Evolutionary conservation across 2,113 vertebrate species (phyloP), one percentile per base, ranked within the genome.

Genomic region (Noturus placidus): DNA sequence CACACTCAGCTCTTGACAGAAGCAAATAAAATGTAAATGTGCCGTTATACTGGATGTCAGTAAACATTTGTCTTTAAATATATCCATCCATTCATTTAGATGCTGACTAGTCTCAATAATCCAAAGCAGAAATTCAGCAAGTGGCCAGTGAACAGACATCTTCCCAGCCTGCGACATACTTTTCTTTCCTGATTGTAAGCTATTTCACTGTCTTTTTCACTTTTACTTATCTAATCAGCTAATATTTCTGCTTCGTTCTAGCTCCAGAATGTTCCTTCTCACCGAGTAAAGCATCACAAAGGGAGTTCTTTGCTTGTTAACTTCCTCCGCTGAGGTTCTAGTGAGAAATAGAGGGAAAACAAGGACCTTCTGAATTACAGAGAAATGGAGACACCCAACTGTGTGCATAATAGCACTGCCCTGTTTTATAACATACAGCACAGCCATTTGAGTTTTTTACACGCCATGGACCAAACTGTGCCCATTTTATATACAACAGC

Each of bases 281-380:
- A 25, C 13, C 25, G 46, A 78, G 57, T 59, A 7, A 0, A 22
- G 35, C 57, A 20, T 83, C 89, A 84, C 67, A 19, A 69, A 65
- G 81, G 79, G 76, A 67, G 54, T 20, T 52, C 67, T 72, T 69
- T 59, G 79, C 74, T 90, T 84, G 84, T 88, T 90, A 74, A 82
- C 56, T n/a, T 83, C 52, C 78, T 90, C 84, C 33, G 33, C n/a
- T 59, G 77, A 59, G 54, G 56, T 65, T 27, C 0, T 9, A 19
- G 84, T 84, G 87, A 88, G 61, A 90, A 86, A 86, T 88, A 50
- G 54, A 57, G 38, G 13, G n/a, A 52, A 69, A 8, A 22, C 52
- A 72, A 46, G 61, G 38, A n/a, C 42, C 42, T 50, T 74, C 70
- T 63, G 72, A 63, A 76, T 63, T 77, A 33, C 56, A 61, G 35